Conservation (phyloP, 2,888 invertebrate species). For the Epinotia brunnichana region DNA sequence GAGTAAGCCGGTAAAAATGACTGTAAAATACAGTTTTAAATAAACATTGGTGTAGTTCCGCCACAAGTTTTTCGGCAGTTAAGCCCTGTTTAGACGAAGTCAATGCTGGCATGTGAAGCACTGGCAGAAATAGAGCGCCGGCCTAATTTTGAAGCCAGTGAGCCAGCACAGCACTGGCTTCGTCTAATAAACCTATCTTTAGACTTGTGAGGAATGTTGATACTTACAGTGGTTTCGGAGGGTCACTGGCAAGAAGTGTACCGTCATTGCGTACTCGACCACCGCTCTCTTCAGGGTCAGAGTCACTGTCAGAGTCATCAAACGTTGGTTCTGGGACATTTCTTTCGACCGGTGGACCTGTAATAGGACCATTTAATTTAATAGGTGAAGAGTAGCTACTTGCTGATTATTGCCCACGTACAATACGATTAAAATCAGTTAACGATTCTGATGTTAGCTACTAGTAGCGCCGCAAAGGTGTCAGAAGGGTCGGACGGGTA, state of each 20-base stretch:
- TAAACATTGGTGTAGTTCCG: neutral
- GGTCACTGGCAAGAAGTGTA: constrained; percentile 97
- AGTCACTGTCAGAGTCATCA: constrained; percentile 91
- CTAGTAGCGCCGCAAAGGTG: no score
- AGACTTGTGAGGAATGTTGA: neutral
- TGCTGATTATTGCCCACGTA: no score
- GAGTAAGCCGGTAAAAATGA: neutral
- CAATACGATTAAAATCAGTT: no score
- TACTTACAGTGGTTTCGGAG: constrained; percentile 97
- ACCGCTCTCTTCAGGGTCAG: constrained; percentile 91
- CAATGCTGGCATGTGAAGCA: no score
- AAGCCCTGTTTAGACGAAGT: no score
- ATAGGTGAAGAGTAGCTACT: no score
- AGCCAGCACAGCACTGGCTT: no score
- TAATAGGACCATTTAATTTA: neutral
- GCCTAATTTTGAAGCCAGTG: no score
- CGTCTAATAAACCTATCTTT: no score
- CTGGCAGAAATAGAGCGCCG: no score
- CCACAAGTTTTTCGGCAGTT: neutral
- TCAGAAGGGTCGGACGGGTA: no score
- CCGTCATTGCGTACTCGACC: constrained; percentile 95
- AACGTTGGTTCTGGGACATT: constrained; percentile 86
- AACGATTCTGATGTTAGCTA: no score
- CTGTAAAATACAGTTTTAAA: neutral
- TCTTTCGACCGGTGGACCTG: constrained; percentile 79